Evolutionary conservation across 2,797 vertebrate genomes (phyloP), one percentile per base, ranked within the genome.

Genomic region (Ceyx erithaca): DNA sequence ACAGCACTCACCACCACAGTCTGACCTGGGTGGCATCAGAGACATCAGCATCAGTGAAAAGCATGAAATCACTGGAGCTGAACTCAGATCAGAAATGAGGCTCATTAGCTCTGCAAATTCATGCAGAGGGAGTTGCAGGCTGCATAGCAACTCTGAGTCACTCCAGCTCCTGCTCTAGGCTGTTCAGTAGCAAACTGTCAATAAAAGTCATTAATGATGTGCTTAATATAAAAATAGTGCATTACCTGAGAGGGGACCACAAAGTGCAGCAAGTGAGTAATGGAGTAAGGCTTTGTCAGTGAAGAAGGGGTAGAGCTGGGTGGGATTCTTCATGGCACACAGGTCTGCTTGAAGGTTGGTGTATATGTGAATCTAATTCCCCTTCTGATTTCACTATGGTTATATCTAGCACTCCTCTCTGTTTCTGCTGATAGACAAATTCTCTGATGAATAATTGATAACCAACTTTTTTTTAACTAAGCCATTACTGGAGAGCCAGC

Each of bases 91-190:
- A 84, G 69, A 89, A 75, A 75, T 5, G 45, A 52, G 33, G 23
- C 31, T 91, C 14, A 5, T 79, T 76, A 91, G 61, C 72, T 67
- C 85, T 77, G 57, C 63, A 92, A 86, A 92, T 67, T 68, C 89
- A 88, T 15, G 57, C 70, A 66, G 25, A 16, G 49, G 31, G 77
- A 86, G 49, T 18, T 82, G 82, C 58, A 79, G 3, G 14, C 55
- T 87, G 55, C 73, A 87, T 63, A 93, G 89, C 58, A 76, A 21
- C 72, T 92, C 82, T 92, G 87, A 93, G 69, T 94, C 90, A 93
- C 64, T 81, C 64, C 80, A 87, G 23, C 83, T 95, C 79, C 91
- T 37, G 85, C 87, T 94, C 69, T 41, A 87, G 80, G 87, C 72
- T 81, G 63, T 68, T 87, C 86, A 31, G 57, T 18, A 90, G 83